Evolutionary conservation across 2,797 vertebrate species (phyloP).

Genomic region (Arnoldichthys spilopterus): DNA sequence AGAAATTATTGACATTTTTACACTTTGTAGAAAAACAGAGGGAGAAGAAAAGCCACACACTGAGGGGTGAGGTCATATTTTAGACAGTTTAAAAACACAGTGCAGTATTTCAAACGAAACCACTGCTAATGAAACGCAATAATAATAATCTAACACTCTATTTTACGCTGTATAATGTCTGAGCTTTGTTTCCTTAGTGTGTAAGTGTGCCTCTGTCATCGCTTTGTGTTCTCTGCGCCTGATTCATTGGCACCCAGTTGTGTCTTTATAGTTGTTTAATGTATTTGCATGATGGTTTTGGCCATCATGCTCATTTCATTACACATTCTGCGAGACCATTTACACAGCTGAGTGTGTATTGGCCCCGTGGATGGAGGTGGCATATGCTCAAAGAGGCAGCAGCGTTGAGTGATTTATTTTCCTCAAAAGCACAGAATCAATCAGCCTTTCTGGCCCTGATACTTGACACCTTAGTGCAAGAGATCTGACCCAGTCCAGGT

Average conservation of each 20-base stretch:
- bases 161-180: background rate
- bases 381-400: conserved; percentile 22
- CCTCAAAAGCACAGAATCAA: background rate
- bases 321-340: conserved; percentile 15
- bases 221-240: conserved; percentile 3
- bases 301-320: background rate
- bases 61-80: conserved; percentile 10
- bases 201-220: conserved; percentile 34
- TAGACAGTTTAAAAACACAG: conserved; percentile 15
- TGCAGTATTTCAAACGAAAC: conserved; percentile 1
- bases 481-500: background rate
- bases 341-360: conserved; percentile 33
- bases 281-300: conserved; percentile 26
- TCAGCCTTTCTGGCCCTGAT: conserved; percentile 20
- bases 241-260: conserved; percentile 3
- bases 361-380: conserved; percentile 10
- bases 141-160: background rate
- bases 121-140: background rate
- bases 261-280: conserved; percentile 23
- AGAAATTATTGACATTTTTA: conserved; percentile 32
- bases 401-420: conserved; percentile 10
- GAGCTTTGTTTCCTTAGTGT: conserved; percentile 15
- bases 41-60: conserved; percentile 1
- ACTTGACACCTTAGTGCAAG: background rate
- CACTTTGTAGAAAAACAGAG: conserved; percentile 7